These are phyloP conservation scores for Drosophila glabriapex DNA, from an alignment of 2,888 invertebrate species.

Conservation along the genomic window DNA sequence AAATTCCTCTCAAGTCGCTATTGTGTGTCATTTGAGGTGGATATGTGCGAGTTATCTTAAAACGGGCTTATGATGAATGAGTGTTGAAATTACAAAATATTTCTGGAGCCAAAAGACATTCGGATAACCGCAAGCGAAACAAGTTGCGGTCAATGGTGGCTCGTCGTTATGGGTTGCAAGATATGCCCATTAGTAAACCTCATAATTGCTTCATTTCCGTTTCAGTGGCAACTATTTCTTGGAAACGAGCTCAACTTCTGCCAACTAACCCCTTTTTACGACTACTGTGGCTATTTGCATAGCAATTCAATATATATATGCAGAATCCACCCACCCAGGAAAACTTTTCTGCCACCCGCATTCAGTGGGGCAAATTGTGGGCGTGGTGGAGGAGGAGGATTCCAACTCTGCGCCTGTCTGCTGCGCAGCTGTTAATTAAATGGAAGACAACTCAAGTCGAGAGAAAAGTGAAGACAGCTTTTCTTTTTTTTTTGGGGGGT, in stretches of 20 bases:
- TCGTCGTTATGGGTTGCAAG: constrained; percentile 46
- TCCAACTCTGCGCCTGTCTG: constrained; percentile 65
- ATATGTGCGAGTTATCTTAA: not conserved
- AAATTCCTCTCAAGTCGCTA: not conserved
- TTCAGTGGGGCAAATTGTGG: not conserved
- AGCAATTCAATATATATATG: constrained; percentile 26
- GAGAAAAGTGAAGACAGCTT: constrained; percentile 14
- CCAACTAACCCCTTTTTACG: constrained; percentile 44
- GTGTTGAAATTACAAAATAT: constrained; percentile 71
- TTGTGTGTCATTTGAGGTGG: not conserved
- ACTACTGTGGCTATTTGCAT: constrained; percentile 29
- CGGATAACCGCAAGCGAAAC: constrained; percentile 2
- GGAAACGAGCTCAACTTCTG: constrained; percentile 44
- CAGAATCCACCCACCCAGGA: not conserved
- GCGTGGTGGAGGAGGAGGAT: constrained; percentile 7
- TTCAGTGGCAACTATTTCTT: constrained; percentile 59
- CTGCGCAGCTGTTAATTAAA: constrained; percentile 79
- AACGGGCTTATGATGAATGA: constrained; percentile 70
- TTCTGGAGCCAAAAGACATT: constrained; percentile 29
- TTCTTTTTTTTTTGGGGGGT: constrained; percentile 5
- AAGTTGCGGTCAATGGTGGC: constrained; percentile 46
- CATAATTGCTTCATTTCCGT: constrained; percentile 85
- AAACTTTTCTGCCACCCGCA: constrained; percentile 13
- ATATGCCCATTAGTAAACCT: constrained; percentile 85
- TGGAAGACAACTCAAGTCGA: constrained; percentile 75